Evolutionary conservation across 1,140 invertebrate genomes (phyloP).

Genomic region (Oncopodura yosiiana): DNA sequence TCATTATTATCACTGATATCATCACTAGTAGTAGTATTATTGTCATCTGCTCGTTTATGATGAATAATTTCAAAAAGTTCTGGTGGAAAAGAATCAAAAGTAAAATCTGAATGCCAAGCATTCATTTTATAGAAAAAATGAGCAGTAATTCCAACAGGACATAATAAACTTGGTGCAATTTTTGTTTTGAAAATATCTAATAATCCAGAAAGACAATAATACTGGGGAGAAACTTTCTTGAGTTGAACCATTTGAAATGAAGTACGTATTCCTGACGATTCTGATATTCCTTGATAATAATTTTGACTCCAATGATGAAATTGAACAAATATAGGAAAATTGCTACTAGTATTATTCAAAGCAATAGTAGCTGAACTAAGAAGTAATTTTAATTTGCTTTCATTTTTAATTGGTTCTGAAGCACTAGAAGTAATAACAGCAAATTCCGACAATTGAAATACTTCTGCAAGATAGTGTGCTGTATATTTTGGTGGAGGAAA

Average conservation of each 20-base stretch:
- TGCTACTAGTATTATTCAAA: conserved; percentile 65
- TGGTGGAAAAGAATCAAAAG: conserved; percentile 45
- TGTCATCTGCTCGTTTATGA: neutral
- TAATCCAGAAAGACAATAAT: conserved; percentile 64
- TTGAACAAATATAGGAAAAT: conserved; percentile 78
- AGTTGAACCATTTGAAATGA: conserved; percentile 84
- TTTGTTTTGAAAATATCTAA: conserved; percentile 67
- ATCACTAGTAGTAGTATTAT: neutral
- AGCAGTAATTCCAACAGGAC: conserved; percentile 62
- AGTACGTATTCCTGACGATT: conserved; percentile 54
- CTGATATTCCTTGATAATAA: conserved; percentile 67
- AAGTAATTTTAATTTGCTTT: conserved; percentile 72
- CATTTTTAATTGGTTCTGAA: conserved; percentile 52
- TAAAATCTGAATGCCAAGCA: conserved; percentile 52
- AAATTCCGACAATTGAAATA: conserved; percentile 77
- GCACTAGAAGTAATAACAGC: conserved; percentile 58
- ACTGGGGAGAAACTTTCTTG: conserved; percentile 66
- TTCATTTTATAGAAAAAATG: conserved; percentile 71
- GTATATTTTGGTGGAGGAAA: conserved; percentile 41
- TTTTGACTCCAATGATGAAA: conserved; percentile 70
- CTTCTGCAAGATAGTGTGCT: conserved; percentile 47
- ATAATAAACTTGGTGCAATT: conserved; percentile 51
- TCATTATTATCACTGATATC: neutral
- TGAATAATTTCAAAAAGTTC: conserved; percentile 13
- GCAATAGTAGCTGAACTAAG: conserved; percentile 75